Base-by-base conservation (phyloP, 2,888 invertebrate species). In the Syrphus vitripennis region DNA sequence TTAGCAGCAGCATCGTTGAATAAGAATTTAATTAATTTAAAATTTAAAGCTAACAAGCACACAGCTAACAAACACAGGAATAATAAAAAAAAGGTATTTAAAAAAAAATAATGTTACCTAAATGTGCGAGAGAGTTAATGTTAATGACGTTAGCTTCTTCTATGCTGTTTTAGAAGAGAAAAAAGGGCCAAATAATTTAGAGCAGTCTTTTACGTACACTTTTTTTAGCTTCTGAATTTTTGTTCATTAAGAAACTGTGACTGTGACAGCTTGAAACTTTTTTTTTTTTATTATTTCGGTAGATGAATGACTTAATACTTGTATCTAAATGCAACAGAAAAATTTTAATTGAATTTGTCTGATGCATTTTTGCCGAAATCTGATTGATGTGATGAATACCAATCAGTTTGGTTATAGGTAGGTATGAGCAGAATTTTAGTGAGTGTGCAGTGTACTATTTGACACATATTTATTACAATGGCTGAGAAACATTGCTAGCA, bases 21-120 rank as follows among this genome's bases (percentile, higher is more conserved):
- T 12, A 69, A 59, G 14, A 69, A 57, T 48, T 40, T 67, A 40
- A 48, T 69, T 59, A 48, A 7, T 77, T 61, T 50, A 14, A 24
- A 50, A 19, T 37, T 59, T 37, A 37, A 21, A 37, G 3, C 34
- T 37, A 59, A 37, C 12, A 70, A 61, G 50, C 10, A 50, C 14
- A 48, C 16, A 31, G n/a, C n/a, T n/a, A 45, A 67, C 29, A 40
- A 53, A 24, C 7, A 53, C n/a, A n/a, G n/a, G n/a, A n/a, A n/a
- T n/a, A 42, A 34, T 24, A 24, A 45, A 37, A 63, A 42, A 12
- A 53, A 48, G n/a, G n/a, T 24, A 9, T 57, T 65, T 45, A 6
- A 40, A 31, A 31, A 16, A 1, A n/a, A n/a, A 7, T 42, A 31
- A 29, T 55, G 55, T 55, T 55, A 31, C 55, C 55, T 55, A 4